These are phyloP conservation scores for Mesorhabditis spiculigera DNA, from an alignment of 2,888 invertebrate genomes.

Conservation along the genomic window DNA sequence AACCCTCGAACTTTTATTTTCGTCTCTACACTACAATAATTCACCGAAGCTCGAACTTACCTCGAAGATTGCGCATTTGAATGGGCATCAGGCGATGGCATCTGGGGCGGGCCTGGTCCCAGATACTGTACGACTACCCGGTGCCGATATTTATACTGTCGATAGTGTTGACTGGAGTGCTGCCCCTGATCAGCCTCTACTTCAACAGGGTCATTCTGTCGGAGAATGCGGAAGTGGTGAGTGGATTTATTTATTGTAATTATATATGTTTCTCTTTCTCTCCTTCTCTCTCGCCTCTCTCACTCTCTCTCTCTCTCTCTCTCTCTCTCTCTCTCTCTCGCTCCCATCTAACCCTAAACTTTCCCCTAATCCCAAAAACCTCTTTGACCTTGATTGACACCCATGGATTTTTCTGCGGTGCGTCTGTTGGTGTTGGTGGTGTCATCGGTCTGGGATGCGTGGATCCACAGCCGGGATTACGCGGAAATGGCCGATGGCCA, in stretches of 20 bases:
- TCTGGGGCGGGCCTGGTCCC: conserved; percentile 3
- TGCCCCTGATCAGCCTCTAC: conserved; percentile 28
- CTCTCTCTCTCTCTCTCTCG: conserved; percentile 9
- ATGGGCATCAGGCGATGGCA: background rate
- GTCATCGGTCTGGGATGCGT: conserved; percentile 8
- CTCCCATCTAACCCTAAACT: conserved; percentile 16
- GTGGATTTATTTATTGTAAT: conserved; percentile 20
- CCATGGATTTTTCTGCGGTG: conserved; percentile 11
- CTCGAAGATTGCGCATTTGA: background rate
- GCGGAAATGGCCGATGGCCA: background rate
- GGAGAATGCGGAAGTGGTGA: conserved; percentile 54
- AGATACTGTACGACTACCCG: conserved; percentile 19
- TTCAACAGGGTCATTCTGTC: conserved; percentile 32
- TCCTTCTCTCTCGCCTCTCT: too few relatives aligned
- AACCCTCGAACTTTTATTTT: conserved; percentile 8
- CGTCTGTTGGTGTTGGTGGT: conserved; percentile 15
- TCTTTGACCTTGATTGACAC: conserved; percentile 2
- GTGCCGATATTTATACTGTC: conserved; percentile 27
- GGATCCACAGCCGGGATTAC: background rate
- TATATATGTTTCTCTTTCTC: too few relatives aligned
- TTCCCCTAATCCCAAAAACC: background rate
- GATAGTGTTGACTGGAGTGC: conserved; percentile 26
- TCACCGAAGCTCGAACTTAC: too few relatives aligned
- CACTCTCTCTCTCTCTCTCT: conserved; percentile 11
- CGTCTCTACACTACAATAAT: too few relatives aligned